Evolutionary conservation across 2,888 invertebrate genomes (phyloP), one percentile per base, ranked within the genome.

Genomic region (Drosophila subsilvestris): DNA sequence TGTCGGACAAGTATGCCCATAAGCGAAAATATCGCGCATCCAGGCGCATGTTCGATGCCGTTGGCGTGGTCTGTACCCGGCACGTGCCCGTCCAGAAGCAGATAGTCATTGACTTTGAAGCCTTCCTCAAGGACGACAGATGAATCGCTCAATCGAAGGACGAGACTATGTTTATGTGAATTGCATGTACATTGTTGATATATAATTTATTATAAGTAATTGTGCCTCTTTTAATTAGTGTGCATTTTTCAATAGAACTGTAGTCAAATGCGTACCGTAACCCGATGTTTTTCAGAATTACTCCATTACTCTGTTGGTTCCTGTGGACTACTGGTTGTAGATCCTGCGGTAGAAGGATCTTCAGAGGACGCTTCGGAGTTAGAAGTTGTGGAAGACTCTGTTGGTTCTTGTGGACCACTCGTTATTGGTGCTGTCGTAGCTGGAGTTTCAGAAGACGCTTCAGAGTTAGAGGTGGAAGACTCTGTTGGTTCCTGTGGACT

Each of bases 1-100:
- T 97, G 88, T 96, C 96, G 0, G 97, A 98, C 91, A 97, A 98
- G 90, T 94, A 97, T 91, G 93, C 93, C 0, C 91, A 95, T 5
- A 96, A 96, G 88, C 90, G 93, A 0, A 93, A 92, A 58, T 96
- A 96, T 48, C 92, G 93, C 50, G 98, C 98, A 4, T 95, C 98
- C 0, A 96, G 95, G 88, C 93, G 91, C 77, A 96, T 99, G 96
- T 94, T 99, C 76, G 94, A 96, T 84, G 95, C 96, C 37, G 95
- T 95, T 18, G 94, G 94, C n/a, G 93, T 98, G 6, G 92, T 91
- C 79, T 96, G 95, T 90, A 93, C 95, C 88, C 94, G 95, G 91
- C 95, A 94, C 86, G 91, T 90, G 87, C 96, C 97, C 62, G 93
- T 93, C 59, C 92, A 93, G 42, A 92, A 93, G 12, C 93, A 93